Evolutionary conservation across 2,888 invertebrate species (phyloP).

Genomic region (Luperina nickerlii): DNA sequence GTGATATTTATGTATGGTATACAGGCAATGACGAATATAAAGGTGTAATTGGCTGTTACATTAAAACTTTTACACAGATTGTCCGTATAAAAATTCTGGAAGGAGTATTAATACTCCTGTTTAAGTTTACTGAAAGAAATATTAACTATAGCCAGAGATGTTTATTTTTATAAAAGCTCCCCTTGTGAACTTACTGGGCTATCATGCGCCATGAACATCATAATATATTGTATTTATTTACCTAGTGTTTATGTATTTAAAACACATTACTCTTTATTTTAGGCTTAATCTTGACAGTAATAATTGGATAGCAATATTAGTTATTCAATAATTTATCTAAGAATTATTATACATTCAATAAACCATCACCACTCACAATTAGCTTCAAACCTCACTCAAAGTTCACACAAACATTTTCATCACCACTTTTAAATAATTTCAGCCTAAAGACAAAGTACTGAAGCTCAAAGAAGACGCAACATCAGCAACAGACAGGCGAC

Average conservation of each 20-base stretch:
- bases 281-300: neutral
- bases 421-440: constrained; percentile 61
- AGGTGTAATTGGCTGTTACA: neutral
- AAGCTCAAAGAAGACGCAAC: constrained; percentile 80
- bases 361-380: neutral
- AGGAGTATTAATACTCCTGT: neutral
- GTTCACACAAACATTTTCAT: constrained; percentile 8
- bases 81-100: neutral
- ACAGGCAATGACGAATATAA: neutral
- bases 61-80: neutral
- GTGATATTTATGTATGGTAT: neutral
- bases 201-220: neutral
- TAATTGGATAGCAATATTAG: neutral
- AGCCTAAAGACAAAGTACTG: constrained; percentile 84
- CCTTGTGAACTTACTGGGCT: neutral
- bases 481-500: constrained; percentile 77
- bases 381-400: neutral
- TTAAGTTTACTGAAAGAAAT: neutral
- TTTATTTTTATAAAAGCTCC: neutral
- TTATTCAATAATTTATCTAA: neutral
- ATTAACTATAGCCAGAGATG: neutral
- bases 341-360: neutral
- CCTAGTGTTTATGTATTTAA: neutral
- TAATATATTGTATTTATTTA: neutral
- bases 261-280: neutral